phyloP scores from a whole-genome alignment of 1,140 invertebrate genomes.

The Nasonia longicornis region DNA sequence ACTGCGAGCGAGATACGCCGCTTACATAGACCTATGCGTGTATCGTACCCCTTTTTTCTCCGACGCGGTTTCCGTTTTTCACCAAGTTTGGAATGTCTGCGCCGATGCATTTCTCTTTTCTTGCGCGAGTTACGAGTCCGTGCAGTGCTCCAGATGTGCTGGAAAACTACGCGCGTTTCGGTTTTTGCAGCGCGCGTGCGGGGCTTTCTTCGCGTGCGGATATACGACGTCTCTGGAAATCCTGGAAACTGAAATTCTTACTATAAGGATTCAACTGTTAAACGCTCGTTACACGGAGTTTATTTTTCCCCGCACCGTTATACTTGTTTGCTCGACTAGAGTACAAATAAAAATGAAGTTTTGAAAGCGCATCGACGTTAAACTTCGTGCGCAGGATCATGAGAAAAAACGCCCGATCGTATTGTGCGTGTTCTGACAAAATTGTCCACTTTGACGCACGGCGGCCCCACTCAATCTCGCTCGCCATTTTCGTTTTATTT shows the following conservation, averaged over 20 bases:
- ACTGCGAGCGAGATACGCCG: conserved; percentile 46
- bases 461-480: neutral
- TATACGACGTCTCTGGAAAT: neutral
- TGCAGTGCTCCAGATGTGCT: neutral
- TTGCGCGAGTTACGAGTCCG: neutral
- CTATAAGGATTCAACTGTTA: no score
- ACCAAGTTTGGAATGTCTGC: conserved; percentile 18
- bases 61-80: conserved; percentile 35
- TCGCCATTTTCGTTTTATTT: neutral
- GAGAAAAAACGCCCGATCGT: no score
- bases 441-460: neutral
- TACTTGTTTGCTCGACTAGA: no score
- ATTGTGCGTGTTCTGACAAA: neutral
- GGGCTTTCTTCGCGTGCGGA: no score
- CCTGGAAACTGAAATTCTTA: neutral
- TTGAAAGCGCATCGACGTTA: neutral
- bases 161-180: neutral
- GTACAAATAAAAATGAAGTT: neutral
- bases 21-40: neutral
- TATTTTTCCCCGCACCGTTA: no score
- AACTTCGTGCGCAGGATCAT: no score
- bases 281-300: no score
- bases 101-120: conserved; percentile 43
- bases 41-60: conserved; percentile 16
- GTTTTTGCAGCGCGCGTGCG: neutral